Evolutionary conservation across 2,113 vertebrate species (phyloP).

Genomic region (Corydoras sp.): DNA sequence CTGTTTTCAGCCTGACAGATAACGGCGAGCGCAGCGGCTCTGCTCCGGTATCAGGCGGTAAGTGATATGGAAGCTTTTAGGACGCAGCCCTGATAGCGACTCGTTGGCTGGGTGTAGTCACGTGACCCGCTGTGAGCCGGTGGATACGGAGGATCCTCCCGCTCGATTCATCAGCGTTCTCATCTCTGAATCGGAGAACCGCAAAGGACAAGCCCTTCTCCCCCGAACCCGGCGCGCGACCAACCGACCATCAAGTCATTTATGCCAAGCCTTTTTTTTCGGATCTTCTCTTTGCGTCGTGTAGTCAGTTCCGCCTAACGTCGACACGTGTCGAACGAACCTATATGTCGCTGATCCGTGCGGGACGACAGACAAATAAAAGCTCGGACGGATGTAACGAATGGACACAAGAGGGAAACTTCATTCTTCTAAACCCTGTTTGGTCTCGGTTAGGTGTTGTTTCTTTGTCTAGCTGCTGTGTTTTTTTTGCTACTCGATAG

Average conservation of each 20-base stretch:
- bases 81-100: background rate
- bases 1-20: background rate
- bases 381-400: slow-evolving; percentile 4
- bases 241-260: background rate
- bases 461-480: too few species aligned
- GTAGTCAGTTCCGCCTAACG: background rate
- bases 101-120: slow-evolving; percentile 45
- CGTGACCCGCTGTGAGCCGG: slow-evolving; percentile 43
- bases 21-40: background rate
- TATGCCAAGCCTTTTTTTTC: background rate
- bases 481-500: too few species aligned
- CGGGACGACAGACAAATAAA: slow-evolving; percentile 12
- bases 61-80: slow-evolving; percentile 7
- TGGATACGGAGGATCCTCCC: slow-evolving; percentile 24
- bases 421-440: too few species aligned
- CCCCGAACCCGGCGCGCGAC: background rate
- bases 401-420: background rate
- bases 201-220: background rate
- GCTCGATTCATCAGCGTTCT: slow-evolving; percentile 17
- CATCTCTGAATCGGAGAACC: slow-evolving; percentile 24
- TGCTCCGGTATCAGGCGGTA: background rate
- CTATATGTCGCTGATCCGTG: background rate
- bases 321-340: background rate
- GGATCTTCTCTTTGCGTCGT: background rate
- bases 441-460: too few species aligned